Percentiles rank a stretch among this genome's conserved stretches.
Conservation (phyloP, 1,140 invertebrate genomes). For the Scaptodrosophila lebanonensis region DNA sequence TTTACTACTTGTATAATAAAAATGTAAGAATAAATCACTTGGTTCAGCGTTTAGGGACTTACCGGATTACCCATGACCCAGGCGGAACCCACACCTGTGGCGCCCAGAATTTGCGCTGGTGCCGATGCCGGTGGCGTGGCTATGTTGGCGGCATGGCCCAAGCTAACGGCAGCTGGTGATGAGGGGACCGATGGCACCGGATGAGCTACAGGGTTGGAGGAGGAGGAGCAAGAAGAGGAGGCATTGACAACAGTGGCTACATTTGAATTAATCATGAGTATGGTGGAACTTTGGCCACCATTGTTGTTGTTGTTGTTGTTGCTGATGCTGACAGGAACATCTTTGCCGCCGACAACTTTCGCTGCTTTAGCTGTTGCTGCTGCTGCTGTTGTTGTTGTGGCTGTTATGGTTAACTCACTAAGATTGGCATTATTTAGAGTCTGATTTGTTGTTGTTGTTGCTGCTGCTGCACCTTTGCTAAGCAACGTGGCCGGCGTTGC, state of each 20-base stretch:
- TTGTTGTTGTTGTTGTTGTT: constrained; percentile 5
- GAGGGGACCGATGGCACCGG: constrained; percentile 67
- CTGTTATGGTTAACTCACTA: constrained; percentile 57
- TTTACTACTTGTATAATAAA: too few relatives aligned
- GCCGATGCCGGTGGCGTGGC: constrained; percentile 58
- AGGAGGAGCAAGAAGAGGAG: constrained; percentile 7
- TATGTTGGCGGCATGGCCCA: constrained; percentile 56
- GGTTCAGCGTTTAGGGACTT: constrained; percentile 13
- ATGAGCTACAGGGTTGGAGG: constrained; percentile 37
- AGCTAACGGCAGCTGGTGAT: constrained; percentile 56
- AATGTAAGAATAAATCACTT: too few relatives aligned
- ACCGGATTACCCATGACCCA: constrained; percentile 64
- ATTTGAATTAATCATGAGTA: constrained; percentile 62
- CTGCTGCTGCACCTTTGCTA: constrained; percentile 33
- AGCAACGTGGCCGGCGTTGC: background rate
- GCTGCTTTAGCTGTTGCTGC: constrained; percentile 7
- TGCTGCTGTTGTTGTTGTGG: background rate
- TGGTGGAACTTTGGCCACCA: constrained; percentile 35
- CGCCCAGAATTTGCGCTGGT: constrained; percentile 51
- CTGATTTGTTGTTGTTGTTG: constrained; percentile 38
- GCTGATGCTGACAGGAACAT: constrained; percentile 17
- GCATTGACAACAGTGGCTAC: constrained; percentile 51
- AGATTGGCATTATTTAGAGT: constrained; percentile 63
- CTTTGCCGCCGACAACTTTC: constrained; percentile 4
- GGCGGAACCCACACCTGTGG: constrained; percentile 26